A percentile compares a stretch with the other conserved stretches of the same genome.
Evolutionary conservation across 2,797 vertebrate species (phyloP).

Genomic region (Anolis apletophallus): DNA sequence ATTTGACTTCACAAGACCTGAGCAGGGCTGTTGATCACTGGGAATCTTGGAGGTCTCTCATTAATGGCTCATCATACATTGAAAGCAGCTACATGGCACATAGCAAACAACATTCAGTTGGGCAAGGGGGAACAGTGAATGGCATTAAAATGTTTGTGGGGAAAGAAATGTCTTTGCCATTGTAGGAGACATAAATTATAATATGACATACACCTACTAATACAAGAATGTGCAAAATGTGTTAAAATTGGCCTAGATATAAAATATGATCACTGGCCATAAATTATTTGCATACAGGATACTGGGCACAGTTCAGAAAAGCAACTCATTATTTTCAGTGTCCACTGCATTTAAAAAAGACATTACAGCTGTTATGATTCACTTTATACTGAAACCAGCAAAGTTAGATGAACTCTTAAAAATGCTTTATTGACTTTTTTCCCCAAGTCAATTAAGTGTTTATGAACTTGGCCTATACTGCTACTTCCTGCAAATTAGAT

Average conservation of each 20-base stretch:
- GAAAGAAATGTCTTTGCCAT: not conserved
- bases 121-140: not conserved
- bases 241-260: not conserved
- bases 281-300: not conserved
- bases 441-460: conserved; percentile 61
- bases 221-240: not conserved
- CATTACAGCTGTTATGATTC: conserved; percentile 44
- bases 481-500: conserved; percentile 40
- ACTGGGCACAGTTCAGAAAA: conserved; percentile 56
- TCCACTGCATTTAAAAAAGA: conserved; percentile 53
- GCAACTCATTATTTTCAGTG: conserved; percentile 60
- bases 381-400: conserved; percentile 59
- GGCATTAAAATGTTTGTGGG: not conserved
- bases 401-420: conserved; percentile 62
- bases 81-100: not conserved
- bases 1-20: no score
- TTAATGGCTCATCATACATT: not conserved
- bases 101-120: not conserved
- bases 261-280: conserved; percentile 1
- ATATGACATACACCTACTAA: not conserved
- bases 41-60: no score
- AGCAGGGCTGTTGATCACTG: no score
- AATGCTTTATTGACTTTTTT: conserved; percentile 59
- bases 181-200: not conserved
- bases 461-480: conserved; percentile 39